phyloP scores from a whole-genome alignment of 2,113 vertebrate genomes.

The Lampris megalopsis region DNA sequence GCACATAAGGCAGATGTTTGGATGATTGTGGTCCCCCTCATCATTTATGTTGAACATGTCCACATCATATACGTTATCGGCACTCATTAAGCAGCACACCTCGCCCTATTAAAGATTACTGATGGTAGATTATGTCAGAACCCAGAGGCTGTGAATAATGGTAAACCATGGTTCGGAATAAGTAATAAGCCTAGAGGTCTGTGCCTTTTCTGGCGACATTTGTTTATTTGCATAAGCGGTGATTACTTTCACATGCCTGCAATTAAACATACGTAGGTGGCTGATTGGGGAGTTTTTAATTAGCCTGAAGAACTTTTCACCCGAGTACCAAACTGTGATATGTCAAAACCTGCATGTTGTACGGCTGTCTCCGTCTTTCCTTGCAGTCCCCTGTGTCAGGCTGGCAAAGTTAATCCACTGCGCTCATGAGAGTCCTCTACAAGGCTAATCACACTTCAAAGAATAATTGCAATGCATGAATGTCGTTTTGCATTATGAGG shows the following conservation, averaged over 20 bases:
- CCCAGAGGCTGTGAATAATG: conserved; percentile 39
- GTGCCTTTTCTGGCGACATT: conserved; percentile 13
- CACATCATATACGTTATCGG: conserved; percentile 21
- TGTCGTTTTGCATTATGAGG: conserved; percentile 59
- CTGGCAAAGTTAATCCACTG: conserved; percentile 67
- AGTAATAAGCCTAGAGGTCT: conserved; percentile 40
- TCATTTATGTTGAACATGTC: conserved; percentile 28
- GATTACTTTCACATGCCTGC: conserved; percentile 3
- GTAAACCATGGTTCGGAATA: conserved; percentile 38
- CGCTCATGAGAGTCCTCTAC: conserved; percentile 41
- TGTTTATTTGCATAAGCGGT: conserved; percentile 6
- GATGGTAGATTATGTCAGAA: conserved; percentile 42
- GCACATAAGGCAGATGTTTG: not conserved
- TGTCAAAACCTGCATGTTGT: conserved; percentile 26
- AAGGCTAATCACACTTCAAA: conserved; percentile 67
- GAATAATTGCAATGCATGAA: conserved; percentile 72
- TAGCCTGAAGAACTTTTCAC: conserved; percentile 7
- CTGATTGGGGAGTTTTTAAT: conserved; percentile 34
- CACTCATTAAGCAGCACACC: conserved; percentile 23
- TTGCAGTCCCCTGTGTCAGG: conserved; percentile 40
- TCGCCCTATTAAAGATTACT: conserved; percentile 59
- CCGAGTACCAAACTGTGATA: conserved; percentile 21
- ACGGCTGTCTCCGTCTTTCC: conserved; percentile 9
- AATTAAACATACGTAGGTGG: conserved; percentile 39
- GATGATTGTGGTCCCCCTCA: conserved; percentile 10